phyloP scores from a whole-genome alignment of 2,888 invertebrate genomes.

The Catocala nupta region DNA sequence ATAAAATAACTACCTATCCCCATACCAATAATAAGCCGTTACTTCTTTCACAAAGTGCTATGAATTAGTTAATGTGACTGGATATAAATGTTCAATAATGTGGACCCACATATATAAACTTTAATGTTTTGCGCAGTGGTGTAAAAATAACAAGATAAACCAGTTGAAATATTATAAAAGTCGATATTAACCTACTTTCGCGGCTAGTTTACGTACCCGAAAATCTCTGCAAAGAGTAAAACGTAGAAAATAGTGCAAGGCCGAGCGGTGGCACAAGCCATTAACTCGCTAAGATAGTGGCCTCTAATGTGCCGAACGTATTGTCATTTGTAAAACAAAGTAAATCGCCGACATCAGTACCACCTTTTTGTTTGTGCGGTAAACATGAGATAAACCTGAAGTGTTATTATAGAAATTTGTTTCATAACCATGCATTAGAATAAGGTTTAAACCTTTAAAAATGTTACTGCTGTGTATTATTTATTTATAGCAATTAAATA shows the following conservation, averaged over 20 bases:
- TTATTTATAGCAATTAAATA: too few species aligned
- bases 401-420: too few species aligned
- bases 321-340: conserved; percentile 10
- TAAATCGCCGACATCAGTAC: conserved; percentile 6
- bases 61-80: too few species aligned
- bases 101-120: neutral
- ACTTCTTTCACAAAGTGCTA: too few species aligned
- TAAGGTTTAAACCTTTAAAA: too few species aligned
- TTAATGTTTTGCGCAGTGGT: conserved; percentile 4
- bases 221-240: conserved; percentile 12
- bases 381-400: too few species aligned
- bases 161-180: conserved; percentile 6
- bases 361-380: neutral
- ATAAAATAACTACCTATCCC: too few species aligned
- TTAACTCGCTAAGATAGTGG: conserved; percentile 20
- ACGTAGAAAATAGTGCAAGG: conserved; percentile 13
- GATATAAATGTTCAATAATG: too few species aligned
- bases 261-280: conserved; percentile 8
- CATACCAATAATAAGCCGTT: too few species aligned
- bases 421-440: too few species aligned
- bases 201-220: conserved; percentile 7
- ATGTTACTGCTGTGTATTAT: too few species aligned
- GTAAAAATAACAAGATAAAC: conserved; percentile 10
- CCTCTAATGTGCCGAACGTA: conserved; percentile 12
- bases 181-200: conserved; percentile 18